Evolutionary conservation across 1,140 invertebrate species (phyloP), one percentile per base, ranked within the genome.

Genomic region (Zaprionus kolodkinae): DNA sequence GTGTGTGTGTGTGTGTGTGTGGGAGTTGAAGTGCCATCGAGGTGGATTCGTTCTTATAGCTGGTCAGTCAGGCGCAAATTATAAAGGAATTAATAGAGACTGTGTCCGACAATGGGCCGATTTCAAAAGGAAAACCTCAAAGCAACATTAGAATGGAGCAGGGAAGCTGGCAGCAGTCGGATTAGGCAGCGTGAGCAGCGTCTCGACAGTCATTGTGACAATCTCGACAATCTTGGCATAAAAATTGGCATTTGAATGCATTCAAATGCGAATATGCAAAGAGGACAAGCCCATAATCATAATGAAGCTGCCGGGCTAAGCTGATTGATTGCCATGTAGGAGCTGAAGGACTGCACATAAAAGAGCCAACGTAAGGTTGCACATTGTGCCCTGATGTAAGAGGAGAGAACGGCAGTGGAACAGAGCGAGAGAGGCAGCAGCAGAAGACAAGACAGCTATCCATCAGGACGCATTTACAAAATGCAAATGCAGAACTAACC

Each of bases 31-130:
- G 71, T 81, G 67, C 40, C 61, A 35, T 43, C 60, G 48, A 72
- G 62, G 62, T 63, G 63, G 56, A 17, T 17, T 35, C 52, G 35
- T 66, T 73, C 78, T 73, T 84, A 73, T 64, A 36, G 84, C 56
- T 85, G 84, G 85, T 85, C 85, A 89, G 81, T 81, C 85, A 88
- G 85, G 85, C 85, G 85, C 78, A 89, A 88, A 88, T 88, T 88
- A 88, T 88, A 89, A 88, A 89, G 81, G 84, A 89, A 88, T 88
- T 88, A 88, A 88, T 88, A 79, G 72, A 75, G 67, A 60, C 72
- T 68, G 73, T 78, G 73, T 76, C 75, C 75, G 64, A 69, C 69
- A 64, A 89, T 69, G 71, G 40, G 59, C 67, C 68, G 50, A 64
- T 76, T 73, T 72, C 76, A 72, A 79, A 71, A 80, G 80, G 72